A percentile compares a stretch with the other conserved stretches of the same genome.
These are phyloP conservation scores for Chromoteleia sp. DNA, from an alignment of 2,888 invertebrate genomes.

Conservation along the genomic window DNA sequence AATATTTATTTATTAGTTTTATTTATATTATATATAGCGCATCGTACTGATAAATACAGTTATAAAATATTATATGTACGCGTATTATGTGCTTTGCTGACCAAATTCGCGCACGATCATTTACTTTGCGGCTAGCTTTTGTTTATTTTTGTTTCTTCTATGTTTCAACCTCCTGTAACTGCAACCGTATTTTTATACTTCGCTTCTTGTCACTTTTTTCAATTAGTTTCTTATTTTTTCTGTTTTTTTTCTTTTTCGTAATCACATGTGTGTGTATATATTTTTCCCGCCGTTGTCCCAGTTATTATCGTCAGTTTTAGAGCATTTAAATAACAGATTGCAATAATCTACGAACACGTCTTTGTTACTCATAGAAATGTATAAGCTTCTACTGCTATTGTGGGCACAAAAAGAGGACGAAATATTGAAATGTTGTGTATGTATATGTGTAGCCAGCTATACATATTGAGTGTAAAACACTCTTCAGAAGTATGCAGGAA, in stretches of 20 bases:
- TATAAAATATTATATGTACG: conserved; percentile 83
- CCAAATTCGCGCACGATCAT: conserved; percentile 70
- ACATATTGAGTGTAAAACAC: conserved; percentile 52
- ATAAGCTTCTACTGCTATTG: conserved; percentile 11
- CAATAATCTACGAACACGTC: conserved; percentile 75
- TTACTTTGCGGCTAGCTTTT: conserved; percentile 36
- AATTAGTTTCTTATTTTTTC: conserved; percentile 6
- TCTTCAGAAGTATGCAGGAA: conserved; percentile 16
- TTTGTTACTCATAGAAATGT: conserved; percentile 76
- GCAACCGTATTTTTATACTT: conserved; percentile 79
- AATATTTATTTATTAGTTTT: conserved; percentile 81
- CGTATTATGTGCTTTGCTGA: conserved; percentile 76
- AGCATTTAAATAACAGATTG: conserved; percentile 67
- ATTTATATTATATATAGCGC: conserved; percentile 81
- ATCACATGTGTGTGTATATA: conserved; percentile 18
- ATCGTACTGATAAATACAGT: conserved; percentile 82
- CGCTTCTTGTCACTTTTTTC: conserved; percentile 13
- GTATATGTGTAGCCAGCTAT: conserved; percentile 64
- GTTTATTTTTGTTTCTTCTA: conserved; percentile 40
- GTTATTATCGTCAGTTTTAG: conserved; percentile 19
- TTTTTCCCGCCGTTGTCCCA: conserved; percentile 21
- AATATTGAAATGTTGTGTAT: conserved; percentile 22
- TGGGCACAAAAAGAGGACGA: conserved; percentile 7
- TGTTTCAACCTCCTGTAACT: conserved; percentile 80
- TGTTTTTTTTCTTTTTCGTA: conserved; percentile 12